phyloP scores from a whole-genome alignment of 1,140 invertebrate genomes.

The Ceratosolen fusciceps region DNA sequence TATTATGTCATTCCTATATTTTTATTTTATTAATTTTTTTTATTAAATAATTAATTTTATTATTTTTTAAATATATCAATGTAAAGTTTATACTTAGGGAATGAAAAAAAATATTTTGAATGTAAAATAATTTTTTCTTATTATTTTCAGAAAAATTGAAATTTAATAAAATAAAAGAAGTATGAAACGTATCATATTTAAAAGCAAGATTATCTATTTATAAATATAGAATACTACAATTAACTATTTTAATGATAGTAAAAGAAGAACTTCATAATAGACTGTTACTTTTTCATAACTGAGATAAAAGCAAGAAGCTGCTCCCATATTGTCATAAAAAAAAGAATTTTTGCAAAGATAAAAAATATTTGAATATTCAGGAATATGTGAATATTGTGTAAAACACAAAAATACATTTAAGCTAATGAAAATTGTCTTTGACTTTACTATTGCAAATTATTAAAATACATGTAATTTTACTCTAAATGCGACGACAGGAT shows the following conservation, averaged over 20 bases:
- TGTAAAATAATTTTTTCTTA: too few relatives aligned
- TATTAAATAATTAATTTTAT: too few relatives aligned
- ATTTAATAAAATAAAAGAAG: too few relatives aligned
- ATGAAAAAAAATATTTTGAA: too few relatives aligned
- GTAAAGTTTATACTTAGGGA: too few relatives aligned
- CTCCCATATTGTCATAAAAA: constrained; percentile 64
- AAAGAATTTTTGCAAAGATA: constrained; percentile 3
- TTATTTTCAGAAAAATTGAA: too few relatives aligned
- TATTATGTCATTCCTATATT: too few relatives aligned
- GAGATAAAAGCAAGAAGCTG: constrained; percentile 51
- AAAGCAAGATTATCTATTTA: background rate
- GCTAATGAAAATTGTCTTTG: constrained; percentile 23
- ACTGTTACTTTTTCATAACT: constrained; percentile 55
- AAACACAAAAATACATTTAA: constrained; percentile 39
- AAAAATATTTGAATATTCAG: background rate
- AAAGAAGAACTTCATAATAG: constrained; percentile 48
- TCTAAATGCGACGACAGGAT: background rate
- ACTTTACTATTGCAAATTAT: constrained; percentile 18
- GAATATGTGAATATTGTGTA: constrained; percentile 17
- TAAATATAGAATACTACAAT: background rate
- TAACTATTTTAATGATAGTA: constrained; percentile 25
- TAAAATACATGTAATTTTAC: constrained; percentile 9
- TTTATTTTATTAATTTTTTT: too few relatives aligned
- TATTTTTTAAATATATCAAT: too few relatives aligned
- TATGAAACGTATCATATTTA: too few relatives aligned